A percentile compares a stretch with the other conserved stretches of the same genome.
phyloP scores from a whole-genome alignment of 2,113 vertebrate species.

The Naja naja region DNA sequence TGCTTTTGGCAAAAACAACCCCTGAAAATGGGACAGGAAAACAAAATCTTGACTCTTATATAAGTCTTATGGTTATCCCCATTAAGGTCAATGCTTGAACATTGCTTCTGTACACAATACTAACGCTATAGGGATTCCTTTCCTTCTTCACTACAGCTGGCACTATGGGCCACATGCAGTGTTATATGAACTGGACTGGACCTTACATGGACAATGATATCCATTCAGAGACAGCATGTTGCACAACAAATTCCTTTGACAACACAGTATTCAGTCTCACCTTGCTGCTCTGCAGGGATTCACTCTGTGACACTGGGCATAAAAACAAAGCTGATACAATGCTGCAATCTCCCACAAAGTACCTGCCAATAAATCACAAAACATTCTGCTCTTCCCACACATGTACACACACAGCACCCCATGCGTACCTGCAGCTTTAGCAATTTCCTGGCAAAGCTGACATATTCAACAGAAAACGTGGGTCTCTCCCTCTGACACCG shows the following conservation, averaged over 20 bases:
- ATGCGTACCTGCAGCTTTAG: neutral
- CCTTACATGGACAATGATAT: neutral
- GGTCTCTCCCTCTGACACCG: neutral
- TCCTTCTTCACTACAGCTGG: neutral
- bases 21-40: neutral
- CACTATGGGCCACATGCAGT: neutral
- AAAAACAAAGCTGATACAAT: slow-evolving; percentile 1
- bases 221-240: neutral
- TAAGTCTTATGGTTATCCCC: neutral
- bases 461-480: neutral
- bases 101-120: neutral
- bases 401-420: neutral
- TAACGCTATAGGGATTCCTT: neutral
- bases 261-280: neutral
- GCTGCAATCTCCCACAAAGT: neutral
- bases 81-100: neutral
- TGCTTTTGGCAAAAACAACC: neutral
- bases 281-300: neutral
- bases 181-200: neutral
- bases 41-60: neutral
- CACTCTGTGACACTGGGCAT: neutral
- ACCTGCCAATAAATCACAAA: neutral
- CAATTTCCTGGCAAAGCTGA: neutral
- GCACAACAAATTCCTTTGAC: slow-evolving; percentile 1
- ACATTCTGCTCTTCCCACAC: neutral